Evolutionary conservation across 2,888 invertebrate species (phyloP).

Genomic region (Idaea aversata): DNA sequence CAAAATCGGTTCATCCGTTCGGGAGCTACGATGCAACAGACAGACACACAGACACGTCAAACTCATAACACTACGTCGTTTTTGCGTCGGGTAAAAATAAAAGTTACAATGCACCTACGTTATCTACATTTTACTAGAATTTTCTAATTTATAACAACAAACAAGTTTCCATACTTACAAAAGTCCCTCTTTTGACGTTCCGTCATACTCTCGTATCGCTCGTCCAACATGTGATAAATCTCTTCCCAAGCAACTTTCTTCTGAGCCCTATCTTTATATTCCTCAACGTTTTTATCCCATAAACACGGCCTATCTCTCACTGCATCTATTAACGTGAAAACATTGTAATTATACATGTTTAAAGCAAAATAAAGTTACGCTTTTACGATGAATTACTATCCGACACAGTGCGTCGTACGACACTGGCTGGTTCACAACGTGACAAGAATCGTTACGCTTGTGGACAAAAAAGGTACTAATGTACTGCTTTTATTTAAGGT

Average conservation of each 20-base stretch:
- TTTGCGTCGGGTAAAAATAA: no score
- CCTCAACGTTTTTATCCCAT: conserved; percentile 66
- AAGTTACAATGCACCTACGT: conserved; percentile 19
- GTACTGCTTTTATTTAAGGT: neutral
- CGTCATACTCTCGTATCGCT: conserved; percentile 55
- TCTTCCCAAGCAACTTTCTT: conserved; percentile 65
- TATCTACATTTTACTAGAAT: conserved; percentile 37
- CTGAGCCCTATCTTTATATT: conserved; percentile 66
- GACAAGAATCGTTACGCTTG: neutral
- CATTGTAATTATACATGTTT: conserved; percentile 63
- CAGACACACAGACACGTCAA: no score
- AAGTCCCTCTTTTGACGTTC: conserved; percentile 46
- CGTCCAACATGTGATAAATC: conserved; percentile 57
- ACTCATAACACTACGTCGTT: no score
- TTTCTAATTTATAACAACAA: no score
- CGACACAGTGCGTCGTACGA: conserved; percentile 33
- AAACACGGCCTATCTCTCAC: conserved; percentile 59
- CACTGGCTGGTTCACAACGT: neutral
- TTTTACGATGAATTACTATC: conserved; percentile 38
- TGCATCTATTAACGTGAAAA: conserved; percentile 49
- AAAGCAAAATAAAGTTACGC: conserved; percentile 13
- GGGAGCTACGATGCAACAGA: no score
- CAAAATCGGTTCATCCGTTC: no score
- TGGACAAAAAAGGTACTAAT: neutral
- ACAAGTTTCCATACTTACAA: neutral